These are phyloP conservation scores for Triplophysa tibetana DNA, from an alignment of 2,113 vertebrate species.

Conservation along the genomic window DNA sequence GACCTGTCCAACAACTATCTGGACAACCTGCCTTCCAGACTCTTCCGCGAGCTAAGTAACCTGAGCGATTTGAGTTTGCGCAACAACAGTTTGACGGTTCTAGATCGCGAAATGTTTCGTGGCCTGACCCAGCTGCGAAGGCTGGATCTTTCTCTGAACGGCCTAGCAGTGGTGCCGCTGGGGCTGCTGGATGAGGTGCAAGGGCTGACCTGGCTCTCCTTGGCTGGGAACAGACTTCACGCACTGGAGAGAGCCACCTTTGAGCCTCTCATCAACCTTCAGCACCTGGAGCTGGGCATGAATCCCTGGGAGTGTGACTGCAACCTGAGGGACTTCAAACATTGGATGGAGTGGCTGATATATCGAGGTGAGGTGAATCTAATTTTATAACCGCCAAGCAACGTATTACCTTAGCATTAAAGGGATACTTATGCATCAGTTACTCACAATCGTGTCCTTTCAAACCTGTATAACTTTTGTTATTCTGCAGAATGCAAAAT, in stretches of 20 bases:
- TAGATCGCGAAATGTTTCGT: conserved; percentile 89
- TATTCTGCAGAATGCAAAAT: too few relatives aligned
- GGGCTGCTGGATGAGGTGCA: conserved; percentile 87
- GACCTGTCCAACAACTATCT: conserved; percentile 98
- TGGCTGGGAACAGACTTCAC: conserved; percentile 90
- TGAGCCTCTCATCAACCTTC: conserved; percentile 88
- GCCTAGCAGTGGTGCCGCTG: conserved; percentile 84
- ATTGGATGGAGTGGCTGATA: conserved; percentile 99
- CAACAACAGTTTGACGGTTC: conserved; percentile 92
- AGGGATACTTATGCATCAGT: too few relatives aligned
- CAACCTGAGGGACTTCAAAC: conserved; percentile 95
- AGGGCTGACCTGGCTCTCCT: conserved; percentile 86
- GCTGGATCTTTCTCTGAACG: conserved; percentile 93
- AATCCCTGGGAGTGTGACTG: conserved; percentile 99
- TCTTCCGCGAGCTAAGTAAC: conserved; percentile 88
- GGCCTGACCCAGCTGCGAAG: conserved; percentile 80
- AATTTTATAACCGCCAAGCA: not conserved
- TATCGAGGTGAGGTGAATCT: conserved; percentile 83
- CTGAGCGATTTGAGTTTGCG: conserved; percentile 88
- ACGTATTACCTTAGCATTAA: too few relatives aligned
- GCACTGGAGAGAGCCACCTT: conserved; percentile 92
- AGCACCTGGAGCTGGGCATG: conserved; percentile 88
- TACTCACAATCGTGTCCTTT: too few relatives aligned
- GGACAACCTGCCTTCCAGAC: conserved; percentile 86
- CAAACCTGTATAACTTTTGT: too few relatives aligned